phyloP scores from a whole-genome alignment of 2,888 invertebrate species.

The Itoplectis maculator region DNA sequence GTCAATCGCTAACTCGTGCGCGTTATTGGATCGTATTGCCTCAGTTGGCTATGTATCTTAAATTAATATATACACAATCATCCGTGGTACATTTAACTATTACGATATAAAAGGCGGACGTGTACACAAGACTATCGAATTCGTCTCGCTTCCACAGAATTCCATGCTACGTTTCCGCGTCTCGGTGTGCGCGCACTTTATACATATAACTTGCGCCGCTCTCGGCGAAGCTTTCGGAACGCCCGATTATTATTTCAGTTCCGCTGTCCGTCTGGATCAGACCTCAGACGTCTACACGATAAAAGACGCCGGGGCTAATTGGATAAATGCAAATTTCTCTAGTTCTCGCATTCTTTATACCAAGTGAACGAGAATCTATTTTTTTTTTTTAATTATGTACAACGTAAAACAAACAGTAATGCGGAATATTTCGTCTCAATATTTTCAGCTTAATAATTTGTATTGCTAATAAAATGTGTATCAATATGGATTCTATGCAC shows the following conservation, averaged over 20 bases:
- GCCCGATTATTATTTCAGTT: constrained; percentile 36
- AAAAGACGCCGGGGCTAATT: neutral
- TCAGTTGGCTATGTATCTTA: neutral
- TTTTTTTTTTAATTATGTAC: too few relatives aligned
- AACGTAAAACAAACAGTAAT: too few relatives aligned
- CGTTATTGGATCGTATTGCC: constrained; percentile 20
- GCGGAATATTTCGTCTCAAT: too few relatives aligned
- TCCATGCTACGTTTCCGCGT: constrained; percentile 12
- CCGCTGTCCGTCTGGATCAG: constrained; percentile 13
- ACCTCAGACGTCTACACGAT: neutral
- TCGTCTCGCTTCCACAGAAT: constrained; percentile 49
- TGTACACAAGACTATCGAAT: constrained; percentile 30
- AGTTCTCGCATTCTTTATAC: neutral
- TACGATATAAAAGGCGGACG: constrained; percentile 6
- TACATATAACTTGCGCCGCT: neutral
- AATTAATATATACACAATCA: constrained; percentile 14
- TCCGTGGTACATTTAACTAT: constrained; percentile 13
- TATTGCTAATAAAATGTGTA: too few relatives aligned
- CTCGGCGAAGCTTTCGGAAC: neutral
- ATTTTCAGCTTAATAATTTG: too few relatives aligned
- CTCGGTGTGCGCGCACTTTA: constrained; percentile 13
- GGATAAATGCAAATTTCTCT: neutral
- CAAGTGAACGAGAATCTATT: too few relatives aligned
- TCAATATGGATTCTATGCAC: too few relatives aligned
- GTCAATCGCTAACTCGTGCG: neutral